These are phyloP conservation scores for Trichopria drosophilae DNA, from an alignment of 2,888 invertebrate species.

Conservation along the genomic window DNA sequence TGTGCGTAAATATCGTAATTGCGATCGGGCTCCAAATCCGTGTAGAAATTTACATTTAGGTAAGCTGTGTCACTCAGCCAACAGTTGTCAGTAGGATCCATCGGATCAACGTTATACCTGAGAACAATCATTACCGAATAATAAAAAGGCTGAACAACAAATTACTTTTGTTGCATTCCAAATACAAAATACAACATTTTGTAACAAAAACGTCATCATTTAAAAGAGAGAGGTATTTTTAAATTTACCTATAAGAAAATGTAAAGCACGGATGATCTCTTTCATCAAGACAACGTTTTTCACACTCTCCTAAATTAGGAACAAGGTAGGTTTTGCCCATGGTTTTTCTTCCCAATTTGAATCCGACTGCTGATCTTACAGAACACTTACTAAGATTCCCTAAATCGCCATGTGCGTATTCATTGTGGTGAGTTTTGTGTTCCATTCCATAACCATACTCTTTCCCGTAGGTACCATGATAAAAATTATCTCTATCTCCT, in stretches of 20 bases:
- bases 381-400: conserved; percentile 77
- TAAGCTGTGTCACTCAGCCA: conserved; percentile 74
- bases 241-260: conserved; percentile 71
- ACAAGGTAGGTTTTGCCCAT: conserved; percentile 69
- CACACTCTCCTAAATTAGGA: conserved; percentile 75
- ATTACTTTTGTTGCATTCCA: too few species aligned
- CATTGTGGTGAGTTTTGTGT: too few species aligned
- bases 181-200: too few species aligned
- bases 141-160: too few species aligned
- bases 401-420: conserved; percentile 2
- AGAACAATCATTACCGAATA: too few species aligned
- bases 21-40: conserved; percentile 72
- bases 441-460: background rate
- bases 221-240: background rate
- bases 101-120: conserved; percentile 60
- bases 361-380: conserved; percentile 73
- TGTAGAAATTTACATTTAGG: conserved; percentile 71
- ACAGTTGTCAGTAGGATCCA: conserved; percentile 72
- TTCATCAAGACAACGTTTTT: conserved; percentile 73
- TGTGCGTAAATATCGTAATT: conserved; percentile 81
- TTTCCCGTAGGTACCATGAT: background rate
- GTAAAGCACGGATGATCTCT: conserved; percentile 74
- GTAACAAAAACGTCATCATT: too few species aligned
- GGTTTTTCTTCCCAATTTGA: conserved; percentile 70
- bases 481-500: too few species aligned